Evolutionary conservation across 2,888 invertebrate genomes (phyloP), one percentile per base, ranked within the genome.

Genomic region (Eurois occulta): DNA sequence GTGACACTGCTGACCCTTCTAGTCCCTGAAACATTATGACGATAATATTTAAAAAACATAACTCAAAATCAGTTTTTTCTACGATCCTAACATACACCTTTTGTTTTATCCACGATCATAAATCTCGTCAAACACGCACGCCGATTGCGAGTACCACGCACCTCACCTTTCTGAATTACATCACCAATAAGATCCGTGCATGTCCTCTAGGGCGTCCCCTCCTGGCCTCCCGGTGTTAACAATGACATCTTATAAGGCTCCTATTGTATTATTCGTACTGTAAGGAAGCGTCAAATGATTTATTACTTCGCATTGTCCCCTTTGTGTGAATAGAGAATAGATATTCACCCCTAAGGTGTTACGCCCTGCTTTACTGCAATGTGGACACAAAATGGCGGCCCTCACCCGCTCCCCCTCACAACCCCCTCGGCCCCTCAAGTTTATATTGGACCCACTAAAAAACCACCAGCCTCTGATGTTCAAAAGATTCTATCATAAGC

Each of bases 361-460:
- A 46, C 28, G 38, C 46, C 28, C 24, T 28, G 18, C 18, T 38
- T 28, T 21, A 11, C 0, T 46, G 21, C n/a, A 74, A 58, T 58
- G 43, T 18, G 16, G 0, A n/a, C 3, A 58, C 74, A 74, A 74
- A 58, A 74, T 58, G 75, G 75, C 75, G 75, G 7, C 43, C 7
- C 0, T 13, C 1, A 8, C 18, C 18, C 38, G 6, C 10, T n/a
- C 32, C 3, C 4, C 21, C 2, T n/a, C 16, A 1, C 24, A 0
- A 3, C 13, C 32, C 73, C 0, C 1, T 24, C 1, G 2, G 5
- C 38, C 16, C 38, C n/a, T 65, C 24, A 8, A 41, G 7, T 10
- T 28, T 48, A 48, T 72, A 16, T 38, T 10, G 16, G 10, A 46
- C 11, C 7, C 24, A 18, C 7, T 7, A 24, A 1, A 43, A 58